Conservation (phyloP, 2,888 invertebrate genomes). For the Aquatica leii region DNA sequence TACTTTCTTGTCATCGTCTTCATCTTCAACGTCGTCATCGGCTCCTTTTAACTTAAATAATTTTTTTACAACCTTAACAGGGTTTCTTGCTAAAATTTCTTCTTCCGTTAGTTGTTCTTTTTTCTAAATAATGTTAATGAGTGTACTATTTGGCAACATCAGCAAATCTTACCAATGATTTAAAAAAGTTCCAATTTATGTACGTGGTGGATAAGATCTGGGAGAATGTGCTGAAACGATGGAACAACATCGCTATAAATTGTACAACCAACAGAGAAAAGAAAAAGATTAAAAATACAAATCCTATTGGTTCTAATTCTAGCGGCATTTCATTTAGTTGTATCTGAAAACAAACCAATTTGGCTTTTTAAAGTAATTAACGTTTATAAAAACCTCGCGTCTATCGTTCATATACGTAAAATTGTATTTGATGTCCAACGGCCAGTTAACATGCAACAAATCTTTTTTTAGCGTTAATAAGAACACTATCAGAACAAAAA, state of each 20-base stretch:
- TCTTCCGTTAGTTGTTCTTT: constrained; percentile 81
- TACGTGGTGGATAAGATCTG: constrained; percentile 77
- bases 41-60: constrained; percentile 83
- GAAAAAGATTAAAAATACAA: constrained; percentile 79
- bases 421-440: constrained; percentile 65
- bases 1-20: constrained; percentile 80
- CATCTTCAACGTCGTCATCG: constrained; percentile 80
- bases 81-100: constrained; percentile 85
- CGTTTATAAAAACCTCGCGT: constrained; percentile 46
- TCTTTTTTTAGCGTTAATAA: constrained; percentile 78
- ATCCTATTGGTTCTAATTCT: constrained; percentile 76
- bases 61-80: constrained; percentile 88
- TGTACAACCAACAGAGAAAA: constrained; percentile 74
- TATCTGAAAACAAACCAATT: constrained; percentile 55
- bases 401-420: constrained; percentile 52
- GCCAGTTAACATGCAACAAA: constrained; percentile 73
- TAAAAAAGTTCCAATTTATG: constrained; percentile 62
- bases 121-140: constrained; percentile 1
- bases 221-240: constrained; percentile 77
- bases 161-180: constrained; percentile 10
- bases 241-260: constrained; percentile 78
- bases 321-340: constrained; percentile 66
- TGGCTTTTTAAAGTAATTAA: background rate
- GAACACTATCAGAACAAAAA: constrained; percentile 79
- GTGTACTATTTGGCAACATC: background rate